A percentile compares a stretch with the other conserved stretches of the same genome.
These are phyloP conservation scores for Apteryx owenii DNA, from an alignment of 2,113 vertebrate species.

Conservation along the genomic window DNA sequence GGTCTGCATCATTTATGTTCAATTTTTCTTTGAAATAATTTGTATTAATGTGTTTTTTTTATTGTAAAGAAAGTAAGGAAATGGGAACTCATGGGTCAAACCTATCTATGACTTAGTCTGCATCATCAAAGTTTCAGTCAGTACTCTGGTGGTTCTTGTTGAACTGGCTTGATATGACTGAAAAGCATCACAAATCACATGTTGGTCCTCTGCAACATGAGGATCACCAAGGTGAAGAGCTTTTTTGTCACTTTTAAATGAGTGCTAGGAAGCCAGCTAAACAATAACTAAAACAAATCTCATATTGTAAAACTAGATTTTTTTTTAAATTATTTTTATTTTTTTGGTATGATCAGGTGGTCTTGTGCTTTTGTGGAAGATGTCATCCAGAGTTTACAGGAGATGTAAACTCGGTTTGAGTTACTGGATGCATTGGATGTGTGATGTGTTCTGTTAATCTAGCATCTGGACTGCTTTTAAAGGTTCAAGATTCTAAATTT, in stretches of 20 bases:
- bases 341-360: neutral
- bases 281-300: neutral
- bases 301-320: neutral
- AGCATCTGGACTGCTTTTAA: neutral
- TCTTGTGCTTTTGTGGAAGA: neutral
- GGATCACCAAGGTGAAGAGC: neutral
- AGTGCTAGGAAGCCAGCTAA: neutral
- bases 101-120: neutral
- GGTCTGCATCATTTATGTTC: neutral
- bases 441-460: neutral
- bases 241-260: neutral
- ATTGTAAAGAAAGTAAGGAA: neutral
- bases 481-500: neutral
- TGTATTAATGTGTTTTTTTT: neutral
- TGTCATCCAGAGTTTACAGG: neutral
- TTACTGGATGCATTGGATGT: neutral
- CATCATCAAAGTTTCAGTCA: neutral
- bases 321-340: too few species aligned
- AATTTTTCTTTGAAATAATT: neutral
- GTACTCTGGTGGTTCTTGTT: neutral
- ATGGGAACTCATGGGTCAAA: neutral
- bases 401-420: neutral
- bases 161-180: rapidly evolving
- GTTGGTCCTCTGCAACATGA: neutral
- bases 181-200: neutral